Conservation (phyloP, 2,113 vertebrate genomes). For the Pogona vitticeps region DNA sequence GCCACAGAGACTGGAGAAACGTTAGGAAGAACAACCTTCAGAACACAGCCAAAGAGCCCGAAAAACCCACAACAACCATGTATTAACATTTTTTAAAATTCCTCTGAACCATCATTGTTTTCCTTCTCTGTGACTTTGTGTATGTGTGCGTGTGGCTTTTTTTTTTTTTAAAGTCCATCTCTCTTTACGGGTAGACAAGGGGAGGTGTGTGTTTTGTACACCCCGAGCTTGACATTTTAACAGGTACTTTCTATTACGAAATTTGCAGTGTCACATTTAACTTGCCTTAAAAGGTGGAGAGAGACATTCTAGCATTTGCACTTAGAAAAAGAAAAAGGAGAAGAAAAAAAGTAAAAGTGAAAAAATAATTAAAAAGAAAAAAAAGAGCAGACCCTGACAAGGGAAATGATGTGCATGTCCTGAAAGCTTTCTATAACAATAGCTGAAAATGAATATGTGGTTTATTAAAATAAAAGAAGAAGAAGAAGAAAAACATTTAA, state of each 20-base stretch:
- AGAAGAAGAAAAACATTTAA: background rate
- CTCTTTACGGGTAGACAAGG: background rate
- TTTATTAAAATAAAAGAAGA: conserved; percentile 55
- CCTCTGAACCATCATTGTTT: background rate
- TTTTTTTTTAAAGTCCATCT: background rate
- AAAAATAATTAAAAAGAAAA: conserved; percentile 34
- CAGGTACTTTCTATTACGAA: conserved; percentile 53
- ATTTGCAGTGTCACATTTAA: conserved; percentile 62
- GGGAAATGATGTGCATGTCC: conserved; percentile 70
- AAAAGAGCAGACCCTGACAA: conserved; percentile 50
- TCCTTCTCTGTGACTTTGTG: background rate
- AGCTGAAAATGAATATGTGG: conserved; percentile 67
- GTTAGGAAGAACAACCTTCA: no score
- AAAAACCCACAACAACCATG: no score
- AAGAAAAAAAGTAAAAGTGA: conserved; percentile 50
- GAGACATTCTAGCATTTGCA: conserved; percentile 80
- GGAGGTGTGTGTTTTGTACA: conserved; percentile 10
- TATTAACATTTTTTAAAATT: no score
- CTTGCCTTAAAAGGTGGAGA: conserved; percentile 84
- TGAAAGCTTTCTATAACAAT: conserved; percentile 75
- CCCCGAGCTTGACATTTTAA: background rate
- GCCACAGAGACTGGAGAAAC: no score
- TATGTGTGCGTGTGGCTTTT: background rate
- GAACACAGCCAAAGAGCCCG: no score
- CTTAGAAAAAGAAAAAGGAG: conserved; percentile 70